These are phyloP conservation scores for Notothenia coriiceps DNA, from an alignment of 2,113 vertebrate species.

Conservation along the genomic window DNA sequence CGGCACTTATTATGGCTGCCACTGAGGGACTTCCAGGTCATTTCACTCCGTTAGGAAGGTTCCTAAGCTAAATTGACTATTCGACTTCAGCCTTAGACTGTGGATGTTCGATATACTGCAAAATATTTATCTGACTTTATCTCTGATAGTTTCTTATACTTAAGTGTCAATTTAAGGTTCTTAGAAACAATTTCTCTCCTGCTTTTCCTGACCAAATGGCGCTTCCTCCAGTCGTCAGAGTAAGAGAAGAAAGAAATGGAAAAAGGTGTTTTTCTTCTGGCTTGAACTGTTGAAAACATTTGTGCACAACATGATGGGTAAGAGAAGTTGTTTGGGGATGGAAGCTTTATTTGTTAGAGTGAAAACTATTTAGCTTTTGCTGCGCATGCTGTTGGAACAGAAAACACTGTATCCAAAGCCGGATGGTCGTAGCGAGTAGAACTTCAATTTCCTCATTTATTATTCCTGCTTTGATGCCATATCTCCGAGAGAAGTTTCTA, in stretches of 20 bases:
- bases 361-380: not conserved
- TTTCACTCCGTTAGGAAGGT: no score
- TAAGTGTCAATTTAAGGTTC: constrained; percentile 56
- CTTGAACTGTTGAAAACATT: not conserved
- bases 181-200: constrained; percentile 24
- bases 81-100: no score
- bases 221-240: not conserved
- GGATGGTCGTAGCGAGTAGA: no score
- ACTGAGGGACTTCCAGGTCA: no score
- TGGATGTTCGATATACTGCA: constrained; percentile 38
- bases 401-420: no score
- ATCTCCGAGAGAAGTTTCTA: no score
- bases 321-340: not conserved
- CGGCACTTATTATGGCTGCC: no score
- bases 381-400: not conserved
- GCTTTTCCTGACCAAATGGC: constrained; percentile 20
- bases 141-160: constrained; percentile 40
- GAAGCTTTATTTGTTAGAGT: not conserved
- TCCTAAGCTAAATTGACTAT: no score
- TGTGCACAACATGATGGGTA: not conserved
- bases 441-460: no score
- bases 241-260: constrained; percentile 2
- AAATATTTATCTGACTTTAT: constrained; percentile 66
- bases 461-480: no score
- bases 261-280: not conserved